Conservation (phyloP, 2,888 invertebrate genomes). For the Tetragonula carbonaria region DNA sequence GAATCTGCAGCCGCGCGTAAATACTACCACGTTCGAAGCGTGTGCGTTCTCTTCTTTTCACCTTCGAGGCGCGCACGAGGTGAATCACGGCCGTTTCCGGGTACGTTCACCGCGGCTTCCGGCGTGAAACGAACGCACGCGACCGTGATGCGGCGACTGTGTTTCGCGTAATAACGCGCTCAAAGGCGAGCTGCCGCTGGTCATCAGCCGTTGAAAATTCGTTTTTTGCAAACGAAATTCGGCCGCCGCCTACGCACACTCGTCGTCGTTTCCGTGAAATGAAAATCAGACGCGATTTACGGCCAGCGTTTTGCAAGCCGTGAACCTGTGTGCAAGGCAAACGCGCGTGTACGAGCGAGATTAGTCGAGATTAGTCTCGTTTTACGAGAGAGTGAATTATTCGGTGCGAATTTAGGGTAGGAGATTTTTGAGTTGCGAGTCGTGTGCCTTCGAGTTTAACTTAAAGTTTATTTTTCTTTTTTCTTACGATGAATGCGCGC, state of each 20-base stretch:
- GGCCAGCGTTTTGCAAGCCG: neutral
- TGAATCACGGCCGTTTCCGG: slow-evolving; percentile 51
- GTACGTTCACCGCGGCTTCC: slow-evolving; percentile 58
- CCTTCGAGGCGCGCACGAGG: neutral
- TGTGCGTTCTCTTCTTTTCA: neutral
- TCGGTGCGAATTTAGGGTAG: too few relatives aligned
- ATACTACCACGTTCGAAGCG: too few relatives aligned
- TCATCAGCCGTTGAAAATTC: slow-evolving; percentile 1
- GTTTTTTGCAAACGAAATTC: neutral
- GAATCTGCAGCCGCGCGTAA: neutral
- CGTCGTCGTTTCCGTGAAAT: neutral
- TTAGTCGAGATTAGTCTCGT: neutral
- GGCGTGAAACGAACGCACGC: slow-evolving; percentile 47
- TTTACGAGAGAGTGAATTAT: neutral
- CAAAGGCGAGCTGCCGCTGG: slow-evolving; percentile 1
- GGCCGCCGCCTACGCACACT: neutral
- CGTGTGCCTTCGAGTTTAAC: too few relatives aligned
- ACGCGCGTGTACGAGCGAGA: neutral
- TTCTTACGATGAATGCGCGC: too few relatives aligned
- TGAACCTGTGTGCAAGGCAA: neutral
- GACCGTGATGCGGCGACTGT: slow-evolving; percentile 24
- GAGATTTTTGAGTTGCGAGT: too few relatives aligned
- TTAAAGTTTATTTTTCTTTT: too few relatives aligned
- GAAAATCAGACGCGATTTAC: slow-evolving; percentile 8
- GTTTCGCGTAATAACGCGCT: slow-evolving; percentile 20